Conservation (phyloP, 2,888 invertebrate genomes). For the Caenorhabditis afra region DNA sequence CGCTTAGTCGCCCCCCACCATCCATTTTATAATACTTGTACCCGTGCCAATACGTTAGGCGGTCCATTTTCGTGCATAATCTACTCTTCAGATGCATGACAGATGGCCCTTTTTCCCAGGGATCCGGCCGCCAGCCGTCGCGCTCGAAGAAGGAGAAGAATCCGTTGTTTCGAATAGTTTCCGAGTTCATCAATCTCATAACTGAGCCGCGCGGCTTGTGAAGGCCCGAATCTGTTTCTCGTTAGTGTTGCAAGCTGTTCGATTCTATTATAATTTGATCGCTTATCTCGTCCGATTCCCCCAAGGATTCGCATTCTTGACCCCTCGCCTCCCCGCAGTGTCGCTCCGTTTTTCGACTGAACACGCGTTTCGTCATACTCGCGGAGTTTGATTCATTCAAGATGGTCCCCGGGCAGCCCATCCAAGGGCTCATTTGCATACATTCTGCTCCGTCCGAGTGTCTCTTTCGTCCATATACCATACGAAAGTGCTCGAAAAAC, state of each 20-base stretch:
- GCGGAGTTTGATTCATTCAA: constrained; percentile 44
- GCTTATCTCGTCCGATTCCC: constrained; percentile 42
- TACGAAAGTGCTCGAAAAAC: constrained; percentile 48
- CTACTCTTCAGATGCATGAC: constrained; percentile 42
- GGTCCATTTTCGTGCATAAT: constrained; percentile 50
- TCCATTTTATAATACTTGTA: constrained; percentile 43
- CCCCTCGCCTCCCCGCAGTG: not conserved
- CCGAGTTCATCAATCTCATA: constrained; percentile 2
- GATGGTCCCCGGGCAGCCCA: constrained; percentile 20
- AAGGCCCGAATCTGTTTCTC: constrained; percentile 25
- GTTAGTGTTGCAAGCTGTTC: constrained; percentile 51
- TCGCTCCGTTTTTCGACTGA: constrained; percentile 20
- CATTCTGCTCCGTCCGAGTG: constrained; percentile 17
- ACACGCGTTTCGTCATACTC: constrained; percentile 75
- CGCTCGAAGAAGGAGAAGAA: too few relatives aligned
- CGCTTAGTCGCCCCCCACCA: constrained; percentile 19
- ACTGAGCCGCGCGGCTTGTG: not conserved
- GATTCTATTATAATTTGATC: constrained; percentile 55
- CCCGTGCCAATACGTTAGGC: constrained; percentile 16
- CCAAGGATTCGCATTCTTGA: constrained; percentile 25
- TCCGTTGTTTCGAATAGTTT: too few relatives aligned
- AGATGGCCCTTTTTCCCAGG: constrained; percentile 47
- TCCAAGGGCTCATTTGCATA: constrained; percentile 30
- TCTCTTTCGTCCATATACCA: constrained; percentile 29
- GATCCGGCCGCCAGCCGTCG: constrained; percentile 2